Percentiles rank a stretch among this genome's conserved stretches.
These are phyloP conservation scores for Meda fulgida DNA, from an alignment of 2,797 vertebrate species.

Conservation along the genomic window DNA sequence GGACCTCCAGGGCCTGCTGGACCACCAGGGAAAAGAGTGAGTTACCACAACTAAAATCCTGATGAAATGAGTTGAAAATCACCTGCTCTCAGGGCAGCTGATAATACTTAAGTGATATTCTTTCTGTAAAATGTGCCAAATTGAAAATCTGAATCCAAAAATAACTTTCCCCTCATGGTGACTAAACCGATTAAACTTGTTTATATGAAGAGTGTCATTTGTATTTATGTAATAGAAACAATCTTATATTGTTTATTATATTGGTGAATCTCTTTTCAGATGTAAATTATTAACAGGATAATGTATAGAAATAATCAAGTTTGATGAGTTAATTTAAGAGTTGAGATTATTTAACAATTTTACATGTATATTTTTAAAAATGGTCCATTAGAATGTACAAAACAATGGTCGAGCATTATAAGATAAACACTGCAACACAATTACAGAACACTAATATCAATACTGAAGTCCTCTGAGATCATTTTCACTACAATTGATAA, in stretches of 20 bases:
- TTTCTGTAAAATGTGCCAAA: not conserved
- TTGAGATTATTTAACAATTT: not conserved
- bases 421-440: not conserved
- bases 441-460: not conserved
- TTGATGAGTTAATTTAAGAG: not conserved
- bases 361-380: not conserved
- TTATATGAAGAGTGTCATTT: not conserved
- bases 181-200: not conserved
- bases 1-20: conserved; percentile 73
- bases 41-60: conserved; percentile 47
- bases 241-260: not conserved
- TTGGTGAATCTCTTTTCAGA: not conserved
- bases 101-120: not conserved
- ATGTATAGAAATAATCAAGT: not conserved
- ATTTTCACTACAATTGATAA: not conserved
- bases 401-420: not conserved
- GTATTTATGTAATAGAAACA: not conserved
- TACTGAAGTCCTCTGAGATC: not conserved
- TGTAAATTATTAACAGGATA: not conserved
- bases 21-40: conserved; percentile 75
- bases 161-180: not conserved
- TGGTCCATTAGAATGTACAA: not conserved
- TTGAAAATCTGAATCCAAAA: not conserved
- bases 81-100: not conserved
- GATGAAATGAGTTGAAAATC: not conserved